phyloP scores from a whole-genome alignment of 2,888 invertebrate species.

The Theodoxus fluviatilis region DNA sequence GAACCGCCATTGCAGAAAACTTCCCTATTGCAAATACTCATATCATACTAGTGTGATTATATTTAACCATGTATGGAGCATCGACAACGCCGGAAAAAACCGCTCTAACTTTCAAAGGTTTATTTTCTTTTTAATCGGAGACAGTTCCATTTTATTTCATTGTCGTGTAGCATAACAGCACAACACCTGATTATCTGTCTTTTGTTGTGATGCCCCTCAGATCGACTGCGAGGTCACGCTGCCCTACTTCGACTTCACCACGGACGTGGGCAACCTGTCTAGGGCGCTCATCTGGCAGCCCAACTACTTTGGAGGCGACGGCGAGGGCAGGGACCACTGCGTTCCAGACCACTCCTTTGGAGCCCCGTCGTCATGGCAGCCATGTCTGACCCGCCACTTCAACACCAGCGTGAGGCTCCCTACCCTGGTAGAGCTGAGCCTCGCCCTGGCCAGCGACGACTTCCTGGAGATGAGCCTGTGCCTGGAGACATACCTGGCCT shows the following conservation, averaged over 20 bases:
- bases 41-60: no score
- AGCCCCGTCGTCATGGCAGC: slow-evolving; percentile 51
- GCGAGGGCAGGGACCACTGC: slow-evolving; percentile 45
- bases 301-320: slow-evolving; percentile 59
- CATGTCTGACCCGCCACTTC: slow-evolving; percentile 58
- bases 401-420: slow-evolving; percentile 53
- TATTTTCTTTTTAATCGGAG: no score
- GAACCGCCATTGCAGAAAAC: no score
- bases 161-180: no score
- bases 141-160: no score
- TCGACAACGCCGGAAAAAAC: no score
- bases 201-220: no score
- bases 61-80: no score
- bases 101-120: no score
- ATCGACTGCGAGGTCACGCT: slow-evolving; percentile 58
- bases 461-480: slow-evolving; percentile 54
- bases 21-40: no score
- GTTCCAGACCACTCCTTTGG: slow-evolving; percentile 61
- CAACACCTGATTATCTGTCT: no score
- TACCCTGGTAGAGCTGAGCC: slow-evolving; percentile 47
- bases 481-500: slow-evolving; percentile 51
- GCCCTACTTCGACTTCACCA: slow-evolving; percentile 63
- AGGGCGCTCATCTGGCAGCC: slow-evolving; percentile 61
- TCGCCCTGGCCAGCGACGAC: slow-evolving; percentile 51
- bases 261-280: slow-evolving; percentile 56